A percentile compares a stretch with the other conserved stretches of the same genome.
These are phyloP conservation scores for Pachypanchax playfairii DNA, from an alignment of 2,113 vertebrate species.

Conservation along the genomic window DNA sequence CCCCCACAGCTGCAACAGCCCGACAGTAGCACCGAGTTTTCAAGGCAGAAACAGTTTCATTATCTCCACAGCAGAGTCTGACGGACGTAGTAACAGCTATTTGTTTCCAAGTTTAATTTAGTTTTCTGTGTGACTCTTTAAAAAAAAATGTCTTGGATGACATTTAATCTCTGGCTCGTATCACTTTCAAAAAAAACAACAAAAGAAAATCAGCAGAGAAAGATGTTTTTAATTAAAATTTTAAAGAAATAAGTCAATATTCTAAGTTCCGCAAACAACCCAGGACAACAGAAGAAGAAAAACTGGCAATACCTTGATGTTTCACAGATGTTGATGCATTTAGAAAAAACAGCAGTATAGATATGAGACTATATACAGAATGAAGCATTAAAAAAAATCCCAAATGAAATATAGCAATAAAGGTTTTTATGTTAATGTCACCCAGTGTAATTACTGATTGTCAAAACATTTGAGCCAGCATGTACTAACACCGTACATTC, in stretches of 20 bases:
- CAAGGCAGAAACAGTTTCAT: slow-evolving; percentile 40
- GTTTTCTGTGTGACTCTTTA: slow-evolving; percentile 18
- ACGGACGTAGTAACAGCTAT: slow-evolving; percentile 31
- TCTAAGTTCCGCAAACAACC: slow-evolving; percentile 73
- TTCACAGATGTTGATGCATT: slow-evolving; percentile 55
- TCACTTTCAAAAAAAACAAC: slow-evolving; percentile 19
- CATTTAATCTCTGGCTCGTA: slow-evolving; percentile 32
- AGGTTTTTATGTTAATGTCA: slow-evolving; percentile 49
- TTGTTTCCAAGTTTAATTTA: slow-evolving; percentile 43
- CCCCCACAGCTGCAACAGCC: slow-evolving; percentile 34
- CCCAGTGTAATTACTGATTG: slow-evolving; percentile 71
- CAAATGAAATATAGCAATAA: background rate
- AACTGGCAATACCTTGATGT: slow-evolving; percentile 62
- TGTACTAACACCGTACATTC: slow-evolving; percentile 63
- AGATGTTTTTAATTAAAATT: slow-evolving; percentile 74
- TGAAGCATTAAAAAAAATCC: background rate
- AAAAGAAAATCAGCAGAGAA: slow-evolving; percentile 45
- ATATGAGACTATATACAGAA: slow-evolving; percentile 32
- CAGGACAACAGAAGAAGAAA: slow-evolving; percentile 63
- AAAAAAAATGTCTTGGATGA: slow-evolving; percentile 12
- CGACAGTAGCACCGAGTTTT: slow-evolving; percentile 26
- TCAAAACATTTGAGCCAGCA: slow-evolving; percentile 46
- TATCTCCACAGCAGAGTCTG: slow-evolving; percentile 30
- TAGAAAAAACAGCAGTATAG: slow-evolving; percentile 23
- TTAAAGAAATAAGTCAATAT: too few relatives aligned